These are phyloP conservation scores for Aphaenogaster floridana DNA, from an alignment of 1,140 invertebrate species.

Conservation along the genomic window DNA sequence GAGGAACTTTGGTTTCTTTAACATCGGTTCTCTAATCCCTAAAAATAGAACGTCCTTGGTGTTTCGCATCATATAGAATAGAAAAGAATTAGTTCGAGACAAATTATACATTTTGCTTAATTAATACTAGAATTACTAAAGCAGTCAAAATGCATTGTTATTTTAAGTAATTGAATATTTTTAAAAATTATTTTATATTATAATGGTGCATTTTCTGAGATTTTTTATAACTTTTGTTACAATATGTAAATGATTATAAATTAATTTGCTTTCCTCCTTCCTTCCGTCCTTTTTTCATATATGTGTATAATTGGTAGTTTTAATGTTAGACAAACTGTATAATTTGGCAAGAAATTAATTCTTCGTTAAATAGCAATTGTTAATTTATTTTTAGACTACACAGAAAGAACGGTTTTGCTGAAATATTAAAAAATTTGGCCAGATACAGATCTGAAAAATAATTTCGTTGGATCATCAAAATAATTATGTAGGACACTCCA, in stretches of 20 bases:
- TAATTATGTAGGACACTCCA: too few relatives aligned
- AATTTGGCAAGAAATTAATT: neutral
- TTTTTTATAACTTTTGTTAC: neutral
- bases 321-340: neutral
- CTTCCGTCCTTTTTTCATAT: neutral
- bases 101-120: neutral
- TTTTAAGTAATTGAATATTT: neutral
- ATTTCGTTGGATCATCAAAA: too few relatives aligned
- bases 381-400: neutral
- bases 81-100: neutral
- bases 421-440: too few relatives aligned
- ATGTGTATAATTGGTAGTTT: neutral
- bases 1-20: neutral
- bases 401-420: too few relatives aligned
- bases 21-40: neutral
- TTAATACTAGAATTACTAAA: neutral
- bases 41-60: neutral
- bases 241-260: constrained; percentile 2
- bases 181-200: neutral
- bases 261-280: neutral
- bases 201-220: neutral
- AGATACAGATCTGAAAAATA: too few relatives aligned
- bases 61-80: neutral
- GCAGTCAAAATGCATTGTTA: neutral
- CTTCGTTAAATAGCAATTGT: neutral